A percentile compares a stretch with the other conserved stretches of the same genome.
These are phyloP conservation scores for Kobus ellipsiprymnus DNA, from an alignment of 2,113 vertebrate genomes.

Conservation along the genomic window DNA sequence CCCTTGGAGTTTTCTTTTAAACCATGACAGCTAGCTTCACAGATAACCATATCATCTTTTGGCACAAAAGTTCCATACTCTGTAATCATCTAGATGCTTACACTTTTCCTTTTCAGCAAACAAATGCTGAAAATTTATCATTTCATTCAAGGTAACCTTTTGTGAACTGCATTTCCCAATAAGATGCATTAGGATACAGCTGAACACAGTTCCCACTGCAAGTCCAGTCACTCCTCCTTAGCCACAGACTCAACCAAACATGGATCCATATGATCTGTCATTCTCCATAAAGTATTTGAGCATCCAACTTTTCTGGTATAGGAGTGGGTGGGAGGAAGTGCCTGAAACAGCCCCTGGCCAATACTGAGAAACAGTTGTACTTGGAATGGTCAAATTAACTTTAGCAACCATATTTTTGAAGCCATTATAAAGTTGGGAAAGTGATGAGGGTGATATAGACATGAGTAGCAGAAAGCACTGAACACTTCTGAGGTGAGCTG, in stretches of 20 bases:
- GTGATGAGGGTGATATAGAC: not conserved
- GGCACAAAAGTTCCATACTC: not conserved
- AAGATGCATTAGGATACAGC: too few species aligned
- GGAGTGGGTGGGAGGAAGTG: rapidly evolving
- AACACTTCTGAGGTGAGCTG: not conserved
- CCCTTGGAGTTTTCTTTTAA: not conserved
- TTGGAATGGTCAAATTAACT: not conserved
- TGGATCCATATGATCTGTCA: not conserved
- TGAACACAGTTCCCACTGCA: not conserved
- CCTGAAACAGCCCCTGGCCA: not conserved
- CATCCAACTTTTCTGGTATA: not conserved
- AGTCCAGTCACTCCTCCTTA: not conserved
- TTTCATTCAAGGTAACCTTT: not conserved
- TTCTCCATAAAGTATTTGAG: not conserved
- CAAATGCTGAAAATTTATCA: not conserved
- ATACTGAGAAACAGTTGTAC: not conserved
- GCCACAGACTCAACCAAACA: not conserved
- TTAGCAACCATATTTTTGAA: not conserved
- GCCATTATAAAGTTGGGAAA: not conserved
- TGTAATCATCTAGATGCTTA: not conserved
- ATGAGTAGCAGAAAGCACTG: not conserved
- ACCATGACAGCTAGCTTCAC: not conserved
- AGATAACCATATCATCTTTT: not conserved
- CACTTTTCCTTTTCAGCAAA: not conserved
- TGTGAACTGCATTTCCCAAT: not conserved